Evolutionary conservation across 2,113 vertebrate species (phyloP), one percentile per base, ranked within the genome.

Genomic region (Halcyon senegalensis): DNA sequence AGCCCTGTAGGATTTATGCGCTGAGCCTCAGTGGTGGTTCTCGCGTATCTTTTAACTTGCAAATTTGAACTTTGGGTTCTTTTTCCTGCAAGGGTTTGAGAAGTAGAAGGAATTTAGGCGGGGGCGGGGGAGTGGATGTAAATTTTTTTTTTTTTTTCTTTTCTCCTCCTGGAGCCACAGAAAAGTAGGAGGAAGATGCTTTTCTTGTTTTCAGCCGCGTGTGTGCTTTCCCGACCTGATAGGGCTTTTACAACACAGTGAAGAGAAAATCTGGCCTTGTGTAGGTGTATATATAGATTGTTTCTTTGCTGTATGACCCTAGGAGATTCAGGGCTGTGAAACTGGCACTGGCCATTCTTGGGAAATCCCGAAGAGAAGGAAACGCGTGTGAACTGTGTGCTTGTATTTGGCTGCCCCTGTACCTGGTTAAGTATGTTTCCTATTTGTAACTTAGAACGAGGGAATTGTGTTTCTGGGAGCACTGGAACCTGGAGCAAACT

Each of bases 221-320:
- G 9, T 1, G 3, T 70, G 43, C 6, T 56, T 67, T 70, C 23
- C 5, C 28, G 9, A 11, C 27, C 23, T 59, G 21, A 12, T 7
- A 25, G 16, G 33, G 17, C 39, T 25, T 83, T 39, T 35, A 11
- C 9, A 19, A 10, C 28, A 25, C 46, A 2, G 19, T 11, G 25
- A 91, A 27, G 25, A 68, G 41, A 72, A 21, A 19, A 30, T 43
- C 15, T 14, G 30, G 8, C 53, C 6, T 50, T 55, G 10, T 35
- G n/a, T 48, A 30, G 2, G 33, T 37, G 0, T 27, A 6, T 19
- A 5, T 21, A 3, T 15, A 28, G 16, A 10, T 46, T 35, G 14
- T 24, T 56, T 50, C 10, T 84, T 62, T 43, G 37, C 51, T 84
- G 21, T 23, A 4, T 25, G 73, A 23, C 14, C 9, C 8, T 12